phyloP scores from a whole-genome alignment of 2,888 invertebrate species.

The Archips crataeganus region DNA sequence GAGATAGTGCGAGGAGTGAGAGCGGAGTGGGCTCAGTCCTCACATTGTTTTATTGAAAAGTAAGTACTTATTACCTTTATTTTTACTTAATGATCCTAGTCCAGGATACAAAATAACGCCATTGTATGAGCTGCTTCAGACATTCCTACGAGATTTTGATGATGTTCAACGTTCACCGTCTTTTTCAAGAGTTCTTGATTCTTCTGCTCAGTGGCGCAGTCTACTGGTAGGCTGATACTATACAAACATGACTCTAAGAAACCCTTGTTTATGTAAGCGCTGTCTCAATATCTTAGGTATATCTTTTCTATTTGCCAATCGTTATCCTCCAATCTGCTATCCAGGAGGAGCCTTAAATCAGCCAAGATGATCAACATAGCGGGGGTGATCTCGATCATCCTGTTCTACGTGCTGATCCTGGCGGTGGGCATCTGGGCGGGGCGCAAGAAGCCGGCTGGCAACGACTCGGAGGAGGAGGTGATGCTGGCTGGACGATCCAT shows the following conservation, averaged over 20 bases:
- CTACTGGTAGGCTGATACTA: neutral
- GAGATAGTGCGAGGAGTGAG: conserved; percentile 13
- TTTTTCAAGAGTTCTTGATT: neutral
- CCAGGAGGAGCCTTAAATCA: conserved; percentile 44
- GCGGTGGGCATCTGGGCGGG: conserved; percentile 99
- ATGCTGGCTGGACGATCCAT: conserved; percentile 99
- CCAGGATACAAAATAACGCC: neutral
- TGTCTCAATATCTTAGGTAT: no score
- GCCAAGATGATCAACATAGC: conserved; percentile 94
- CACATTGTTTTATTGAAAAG: conserved; percentile 19
- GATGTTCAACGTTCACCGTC: neutral
- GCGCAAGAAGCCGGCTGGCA: conserved; percentile 94
- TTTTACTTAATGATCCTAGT: neutral
- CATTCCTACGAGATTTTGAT: neutral
- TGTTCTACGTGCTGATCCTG: conserved; percentile 98
- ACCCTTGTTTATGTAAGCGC: no score
- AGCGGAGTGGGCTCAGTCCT: conserved; percentile 16
- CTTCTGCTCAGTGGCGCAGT: neutral
- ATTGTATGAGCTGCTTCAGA: neutral
- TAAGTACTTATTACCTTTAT: conserved; percentile 6
- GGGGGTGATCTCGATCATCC: conserved; percentile 96
- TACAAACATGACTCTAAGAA: neutral
- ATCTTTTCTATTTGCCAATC: neutral
- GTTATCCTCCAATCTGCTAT: neutral
- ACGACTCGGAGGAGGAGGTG: conserved; percentile 98